Evolutionary conservation across 2,113 vertebrate species (phyloP).

Genomic region (Phalacrocorax aristotelis): DNA sequence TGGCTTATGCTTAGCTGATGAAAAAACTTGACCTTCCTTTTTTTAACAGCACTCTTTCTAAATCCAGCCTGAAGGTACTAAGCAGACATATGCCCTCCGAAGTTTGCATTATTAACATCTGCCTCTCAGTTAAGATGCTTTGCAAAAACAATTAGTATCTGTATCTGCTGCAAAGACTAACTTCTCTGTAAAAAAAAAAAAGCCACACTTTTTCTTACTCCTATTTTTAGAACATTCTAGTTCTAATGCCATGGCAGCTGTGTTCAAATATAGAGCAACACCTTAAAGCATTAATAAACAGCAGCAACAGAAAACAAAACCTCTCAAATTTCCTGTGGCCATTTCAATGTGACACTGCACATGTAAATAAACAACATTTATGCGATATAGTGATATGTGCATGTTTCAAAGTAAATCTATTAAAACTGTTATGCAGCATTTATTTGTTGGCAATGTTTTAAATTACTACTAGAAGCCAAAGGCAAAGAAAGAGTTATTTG

Average conservation of each 20-base stretch:
- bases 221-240: not conserved
- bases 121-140: not conserved
- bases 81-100: not conserved
- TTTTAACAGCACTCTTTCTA: not conserved
- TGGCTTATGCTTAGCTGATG: not conserved
- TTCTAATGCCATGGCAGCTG: not conserved
- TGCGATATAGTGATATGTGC: not conserved
- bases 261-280: not conserved
- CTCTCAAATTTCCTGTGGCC: not conserved
- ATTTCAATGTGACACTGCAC: not conserved
- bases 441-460: not conserved
- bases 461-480: not conserved
- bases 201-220: not conserved
- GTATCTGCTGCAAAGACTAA: not conserved
- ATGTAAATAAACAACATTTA: not conserved
- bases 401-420: not conserved
- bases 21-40: not conserved
- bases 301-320: not conserved
- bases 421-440: not conserved
- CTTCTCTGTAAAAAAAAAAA: not conserved
- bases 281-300: not conserved
- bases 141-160: not conserved
- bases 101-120: not conserved
- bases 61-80: not conserved
- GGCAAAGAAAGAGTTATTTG: not conserved